Evolutionary conservation across 2,888 invertebrate species (phyloP).

Genomic region (Eupeodes luniger): DNA sequence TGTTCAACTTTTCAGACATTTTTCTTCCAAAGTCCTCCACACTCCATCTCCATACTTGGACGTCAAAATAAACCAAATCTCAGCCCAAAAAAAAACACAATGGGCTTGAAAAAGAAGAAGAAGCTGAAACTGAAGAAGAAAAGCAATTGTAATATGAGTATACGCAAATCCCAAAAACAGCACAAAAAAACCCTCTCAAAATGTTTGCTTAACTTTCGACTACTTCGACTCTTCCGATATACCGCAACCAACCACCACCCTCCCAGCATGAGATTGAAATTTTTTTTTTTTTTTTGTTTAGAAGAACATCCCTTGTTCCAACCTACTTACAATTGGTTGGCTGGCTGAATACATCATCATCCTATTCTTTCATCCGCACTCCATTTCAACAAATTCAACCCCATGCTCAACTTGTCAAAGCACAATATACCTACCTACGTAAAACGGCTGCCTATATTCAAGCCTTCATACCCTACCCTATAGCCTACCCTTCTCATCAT

Average conservation of each 20-base stretch:
- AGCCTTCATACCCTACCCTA: not conserved
- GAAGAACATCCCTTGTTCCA: constrained; percentile 73
- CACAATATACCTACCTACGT: constrained; percentile 32
- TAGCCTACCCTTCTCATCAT: constrained; percentile 55
- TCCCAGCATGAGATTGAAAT: constrained; percentile 32
- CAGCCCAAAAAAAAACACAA: constrained; percentile 38
- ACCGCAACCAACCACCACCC: constrained; percentile 1
- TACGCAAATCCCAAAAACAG: constrained; percentile 50
- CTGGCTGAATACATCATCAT: constrained; percentile 75
- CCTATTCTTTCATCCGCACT: constrained; percentile 63
- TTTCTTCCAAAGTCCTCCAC: constrained; percentile 27
- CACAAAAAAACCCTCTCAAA: constrained; percentile 51
- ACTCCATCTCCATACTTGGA: constrained; percentile 31
- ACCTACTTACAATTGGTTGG: constrained; percentile 76
- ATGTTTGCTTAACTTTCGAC: constrained; percentile 59
- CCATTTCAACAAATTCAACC: constrained; percentile 66
- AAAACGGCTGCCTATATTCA: constrained; percentile 70
- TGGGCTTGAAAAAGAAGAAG: constrained; percentile 17
- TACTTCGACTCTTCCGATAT: constrained; percentile 8
- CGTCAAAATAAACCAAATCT: constrained; percentile 61
- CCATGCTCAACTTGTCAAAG: constrained; percentile 69
- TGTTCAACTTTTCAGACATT: constrained; percentile 74
- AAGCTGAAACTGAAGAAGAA: constrained; percentile 26
- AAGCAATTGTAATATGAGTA: constrained; percentile 48
- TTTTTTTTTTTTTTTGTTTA: constrained; percentile 22